Conservation (phyloP, 1,140 invertebrate species). For the Cherax destructor region DNA sequence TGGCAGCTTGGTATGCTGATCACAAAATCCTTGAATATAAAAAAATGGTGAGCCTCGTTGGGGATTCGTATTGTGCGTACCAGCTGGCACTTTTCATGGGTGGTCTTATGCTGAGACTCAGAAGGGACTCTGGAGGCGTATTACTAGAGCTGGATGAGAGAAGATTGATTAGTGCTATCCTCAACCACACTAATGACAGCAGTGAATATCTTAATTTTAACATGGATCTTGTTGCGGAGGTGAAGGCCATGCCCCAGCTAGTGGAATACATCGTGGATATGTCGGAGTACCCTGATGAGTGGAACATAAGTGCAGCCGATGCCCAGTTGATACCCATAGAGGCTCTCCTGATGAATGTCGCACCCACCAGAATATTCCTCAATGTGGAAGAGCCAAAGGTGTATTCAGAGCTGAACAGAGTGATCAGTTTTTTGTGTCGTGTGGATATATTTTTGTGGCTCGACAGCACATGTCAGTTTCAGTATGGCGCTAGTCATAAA, state of each 20-base stretch:
- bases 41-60: neutral
- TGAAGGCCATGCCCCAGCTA: slow-evolving; percentile 40
- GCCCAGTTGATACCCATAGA: slow-evolving; percentile 58
- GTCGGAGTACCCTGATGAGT: slow-evolving; percentile 69
- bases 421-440: slow-evolving; percentile 53
- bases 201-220: slow-evolving; percentile 62
- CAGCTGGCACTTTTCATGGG: slow-evolving; percentile 29
- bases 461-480: slow-evolving; percentile 63
- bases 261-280: slow-evolving; percentile 61
- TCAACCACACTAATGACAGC: slow-evolving; percentile 56
- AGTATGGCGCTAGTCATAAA: slow-evolving; percentile 44
- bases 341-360: slow-evolving; percentile 59
- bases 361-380: slow-evolving; percentile 64
- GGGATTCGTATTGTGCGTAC: neutral
- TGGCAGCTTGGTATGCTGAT: slow-evolving; percentile 23
- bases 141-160: slow-evolving; percentile 22
- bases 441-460: slow-evolving; percentile 71
- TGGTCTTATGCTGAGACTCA: slow-evolving; percentile 1
- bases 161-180: slow-evolving; percentile 20
- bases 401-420: slow-evolving; percentile 50
- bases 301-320: slow-evolving; percentile 49
- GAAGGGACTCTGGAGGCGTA: neutral
- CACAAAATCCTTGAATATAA: slow-evolving; percentile 20
- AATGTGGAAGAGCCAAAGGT: slow-evolving; percentile 52
- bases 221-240: slow-evolving; percentile 58